These are phyloP conservation scores for Serranus cabrilla DNA, from an alignment of 2,797 vertebrate genomes.

Conservation along the genomic window DNA sequence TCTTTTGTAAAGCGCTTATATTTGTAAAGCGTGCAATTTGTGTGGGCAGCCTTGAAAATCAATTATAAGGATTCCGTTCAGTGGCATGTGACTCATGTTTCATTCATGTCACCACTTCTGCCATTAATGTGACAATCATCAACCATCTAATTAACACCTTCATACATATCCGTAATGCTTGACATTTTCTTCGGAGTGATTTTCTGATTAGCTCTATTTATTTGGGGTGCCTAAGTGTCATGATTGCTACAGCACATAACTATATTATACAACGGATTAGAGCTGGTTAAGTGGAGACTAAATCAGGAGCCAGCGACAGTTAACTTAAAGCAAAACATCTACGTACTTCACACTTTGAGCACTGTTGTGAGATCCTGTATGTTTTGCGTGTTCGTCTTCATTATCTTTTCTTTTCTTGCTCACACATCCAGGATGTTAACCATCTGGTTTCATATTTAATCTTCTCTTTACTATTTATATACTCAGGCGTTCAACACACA, in stretches of 20 bases:
- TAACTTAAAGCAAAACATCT: too few species aligned
- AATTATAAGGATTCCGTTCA: not conserved
- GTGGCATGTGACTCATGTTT: too few species aligned
- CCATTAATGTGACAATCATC: conserved; percentile 28
- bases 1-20: not conserved
- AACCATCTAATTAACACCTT: conserved; percentile 16
- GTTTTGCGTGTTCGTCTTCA: not conserved
- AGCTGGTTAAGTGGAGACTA: not conserved
- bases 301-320: not conserved
- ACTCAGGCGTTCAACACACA: too few species aligned
- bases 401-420: not conserved
- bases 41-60: conserved; percentile 4
- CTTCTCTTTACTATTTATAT: too few species aligned
- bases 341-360: not conserved
- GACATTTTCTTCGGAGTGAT: conserved; percentile 32
- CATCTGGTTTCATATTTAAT: too few species aligned
- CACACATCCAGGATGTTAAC: not conserved
- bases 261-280: not conserved
- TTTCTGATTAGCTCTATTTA: conserved; percentile 44
- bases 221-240: not conserved
- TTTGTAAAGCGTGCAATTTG: not conserved
- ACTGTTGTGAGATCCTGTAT: not conserved
- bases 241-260: not conserved
- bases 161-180: conserved; percentile 7
- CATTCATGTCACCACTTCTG: conserved; percentile 1